A percentile compares a stretch with the other conserved stretches of the same genome.
Conservation (phyloP, 2,113 vertebrate species). For the Psophia crepitans region DNA sequence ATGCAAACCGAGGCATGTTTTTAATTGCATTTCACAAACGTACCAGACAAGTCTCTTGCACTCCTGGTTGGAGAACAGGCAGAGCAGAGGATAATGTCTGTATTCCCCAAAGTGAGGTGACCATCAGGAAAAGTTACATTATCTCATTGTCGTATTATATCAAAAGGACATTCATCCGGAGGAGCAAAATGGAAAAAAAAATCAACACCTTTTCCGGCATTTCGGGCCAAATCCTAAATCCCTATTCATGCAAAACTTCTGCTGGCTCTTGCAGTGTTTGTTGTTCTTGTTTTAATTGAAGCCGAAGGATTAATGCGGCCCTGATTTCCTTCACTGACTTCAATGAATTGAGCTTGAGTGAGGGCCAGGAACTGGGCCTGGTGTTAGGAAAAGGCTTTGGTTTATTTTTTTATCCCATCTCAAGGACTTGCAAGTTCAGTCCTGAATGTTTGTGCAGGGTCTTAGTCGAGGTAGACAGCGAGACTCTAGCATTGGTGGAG, state of each 20-base stretch:
- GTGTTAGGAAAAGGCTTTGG: background rate
- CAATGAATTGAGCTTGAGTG: background rate
- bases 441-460: background rate
- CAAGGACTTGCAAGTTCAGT: background rate
- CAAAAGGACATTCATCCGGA: background rate
- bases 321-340: slow-evolving; percentile 33
- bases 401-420: background rate
- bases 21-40: background rate
- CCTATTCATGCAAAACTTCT: background rate
- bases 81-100: background rate
- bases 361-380: background rate
- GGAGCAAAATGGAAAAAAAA: background rate
- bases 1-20: background rate
- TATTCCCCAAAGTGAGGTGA: background rate
- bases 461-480: background rate
- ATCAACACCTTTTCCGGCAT: background rate
- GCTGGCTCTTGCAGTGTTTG: background rate
- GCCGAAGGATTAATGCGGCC: background rate
- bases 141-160: background rate
- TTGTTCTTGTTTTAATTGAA: background rate
- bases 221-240: background rate
- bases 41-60: background rate
- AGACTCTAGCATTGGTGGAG: background rate
- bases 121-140: background rate
- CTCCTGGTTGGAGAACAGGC: background rate